Evolutionary conservation across 1,140 invertebrate genomes (phyloP).

Genomic region (Bilobella aurantiaca): DNA sequence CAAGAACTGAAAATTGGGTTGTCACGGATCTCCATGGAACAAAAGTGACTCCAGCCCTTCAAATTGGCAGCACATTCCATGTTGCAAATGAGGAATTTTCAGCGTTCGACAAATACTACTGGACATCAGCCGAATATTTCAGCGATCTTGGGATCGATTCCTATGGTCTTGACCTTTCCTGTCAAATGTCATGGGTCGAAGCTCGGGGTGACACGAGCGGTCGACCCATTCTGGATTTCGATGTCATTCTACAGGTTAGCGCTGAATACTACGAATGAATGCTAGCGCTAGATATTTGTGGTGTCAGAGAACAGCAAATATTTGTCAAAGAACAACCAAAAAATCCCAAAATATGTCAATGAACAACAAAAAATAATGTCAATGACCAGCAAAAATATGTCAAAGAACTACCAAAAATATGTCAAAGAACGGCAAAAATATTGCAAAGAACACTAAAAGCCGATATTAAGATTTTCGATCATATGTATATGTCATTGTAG

Average conservation of each 20-base stretch:
- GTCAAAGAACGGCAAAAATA: no score
- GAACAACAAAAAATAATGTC: no score
- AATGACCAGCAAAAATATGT: no score
- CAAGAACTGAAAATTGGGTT: slow-evolving; percentile 31
- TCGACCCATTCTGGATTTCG: slow-evolving; percentile 66
- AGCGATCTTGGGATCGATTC: slow-evolving; percentile 61
- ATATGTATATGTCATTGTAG: slow-evolving; percentile 29
- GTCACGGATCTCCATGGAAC: slow-evolving; percentile 35
- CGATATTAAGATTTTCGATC: no score
- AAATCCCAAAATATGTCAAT: no score
- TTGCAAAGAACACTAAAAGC: no score
- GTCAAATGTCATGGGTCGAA: slow-evolving; percentile 69
- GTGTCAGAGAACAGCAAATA: slow-evolving; percentile 34
- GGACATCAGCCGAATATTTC: slow-evolving; percentile 44
- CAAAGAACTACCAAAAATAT: no score
- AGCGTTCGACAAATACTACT: slow-evolving; percentile 54
- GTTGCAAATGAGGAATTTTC: slow-evolving; percentile 35
- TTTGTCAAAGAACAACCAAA: no score
- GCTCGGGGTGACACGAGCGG: slow-evolving; percentile 80
- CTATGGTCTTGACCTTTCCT: slow-evolving; percentile 72
- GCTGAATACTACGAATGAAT: neutral
- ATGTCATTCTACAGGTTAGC: slow-evolving; percentile 67
- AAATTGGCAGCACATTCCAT: slow-evolving; percentile 35
- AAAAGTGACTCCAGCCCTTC: slow-evolving; percentile 33
- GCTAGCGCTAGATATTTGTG: slow-evolving; percentile 5